phyloP scores from a whole-genome alignment of 2,888 invertebrate genomes.

The Leptopterna dolabrata region DNA sequence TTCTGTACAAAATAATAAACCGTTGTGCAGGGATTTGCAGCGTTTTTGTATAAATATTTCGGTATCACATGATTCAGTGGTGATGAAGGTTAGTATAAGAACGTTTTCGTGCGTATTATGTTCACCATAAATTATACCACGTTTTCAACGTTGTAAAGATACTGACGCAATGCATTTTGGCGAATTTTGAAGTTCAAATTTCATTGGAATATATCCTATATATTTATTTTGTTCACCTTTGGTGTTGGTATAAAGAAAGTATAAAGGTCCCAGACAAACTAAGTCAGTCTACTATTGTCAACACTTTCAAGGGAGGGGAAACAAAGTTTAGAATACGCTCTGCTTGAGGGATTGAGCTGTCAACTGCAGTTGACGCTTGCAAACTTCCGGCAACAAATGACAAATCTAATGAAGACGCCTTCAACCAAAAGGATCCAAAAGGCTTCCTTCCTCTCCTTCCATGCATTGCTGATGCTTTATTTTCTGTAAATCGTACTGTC shows the following conservation, averaged over 20 bases:
- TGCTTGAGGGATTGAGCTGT: conserved; percentile 53
- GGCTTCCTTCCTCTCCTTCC: conserved; percentile 18
- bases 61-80: too few species aligned
- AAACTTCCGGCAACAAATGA: conserved; percentile 54
- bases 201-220: neutral
- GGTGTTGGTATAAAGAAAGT: neutral
- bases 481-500: neutral
- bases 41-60: too few species aligned
- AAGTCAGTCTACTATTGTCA: conserved; percentile 41
- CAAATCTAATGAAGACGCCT: conserved; percentile 52
- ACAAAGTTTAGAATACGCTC: conserved; percentile 51
- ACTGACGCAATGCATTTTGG: too few species aligned
- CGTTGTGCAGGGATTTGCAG: too few species aligned
- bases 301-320: conserved; percentile 31
- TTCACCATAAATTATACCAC: too few species aligned
- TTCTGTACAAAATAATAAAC: too few species aligned
- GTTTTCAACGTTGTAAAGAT: too few species aligned
- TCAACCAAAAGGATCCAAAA: conserved; percentile 36
- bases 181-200: neutral
- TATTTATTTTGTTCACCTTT: neutral
- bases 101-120: too few species aligned
- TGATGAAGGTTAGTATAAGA: too few species aligned
- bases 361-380: conserved; percentile 53
- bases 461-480: neutral
- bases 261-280: conserved; percentile 12